A percentile compares a stretch with the other conserved stretches of the same genome.
These are phyloP conservation scores for Lasioglossum zephyrum DNA, from an alignment of 2,888 invertebrate species.

Conservation along the genomic window DNA sequence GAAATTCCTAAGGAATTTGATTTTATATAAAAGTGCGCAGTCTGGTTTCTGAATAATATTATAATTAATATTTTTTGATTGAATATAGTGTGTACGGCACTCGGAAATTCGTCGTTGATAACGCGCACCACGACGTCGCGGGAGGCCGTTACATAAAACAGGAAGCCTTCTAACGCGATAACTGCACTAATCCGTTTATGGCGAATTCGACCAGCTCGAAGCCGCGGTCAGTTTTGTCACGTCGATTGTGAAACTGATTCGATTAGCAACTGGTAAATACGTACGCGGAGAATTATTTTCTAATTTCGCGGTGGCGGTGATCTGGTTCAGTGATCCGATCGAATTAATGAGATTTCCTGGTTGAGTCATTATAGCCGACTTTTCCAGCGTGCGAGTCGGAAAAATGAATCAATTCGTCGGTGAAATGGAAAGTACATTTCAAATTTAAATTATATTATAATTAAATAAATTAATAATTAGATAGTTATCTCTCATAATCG, in stretches of 20 bases:
- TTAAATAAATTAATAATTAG: no score
- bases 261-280: background rate
- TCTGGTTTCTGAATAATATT: no score
- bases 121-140: background rate
- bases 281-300: background rate
- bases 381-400: background rate
- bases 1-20: background rate
- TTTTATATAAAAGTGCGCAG: background rate
- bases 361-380: background rate
- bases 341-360: background rate
- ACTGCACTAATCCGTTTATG: conserved; percentile 24
- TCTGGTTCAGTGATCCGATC: background rate
- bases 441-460: no score
- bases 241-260: conserved; percentile 5
- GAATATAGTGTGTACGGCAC: no score
- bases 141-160: conserved; percentile 17
- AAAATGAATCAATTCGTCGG: background rate
- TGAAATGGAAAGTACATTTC: background rate
- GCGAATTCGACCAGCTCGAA: conserved; percentile 10
- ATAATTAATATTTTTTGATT: background rate
- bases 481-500: no score
- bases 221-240: background rate
- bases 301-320: background rate
- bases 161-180: conserved; percentile 20
- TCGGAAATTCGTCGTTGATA: background rate